Evolutionary conservation across 2,888 invertebrate genomes (phyloP).

Genomic region (Rotaria sp.): DNA sequence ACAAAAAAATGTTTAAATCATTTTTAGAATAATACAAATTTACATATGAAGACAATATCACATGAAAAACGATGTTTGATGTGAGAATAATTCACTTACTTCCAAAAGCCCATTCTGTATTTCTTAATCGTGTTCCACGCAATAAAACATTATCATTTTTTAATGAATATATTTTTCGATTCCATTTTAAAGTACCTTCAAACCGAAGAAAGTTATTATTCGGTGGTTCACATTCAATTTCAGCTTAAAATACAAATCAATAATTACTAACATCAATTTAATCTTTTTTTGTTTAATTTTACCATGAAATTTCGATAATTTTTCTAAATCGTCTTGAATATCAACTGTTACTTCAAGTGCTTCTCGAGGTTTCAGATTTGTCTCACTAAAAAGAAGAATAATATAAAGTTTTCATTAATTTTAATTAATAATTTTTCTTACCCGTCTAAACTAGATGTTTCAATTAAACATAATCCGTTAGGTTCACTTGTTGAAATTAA

Average conservation of each 20-base stretch:
- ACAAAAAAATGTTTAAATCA: too few species aligned
- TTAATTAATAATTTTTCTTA: not conserved
- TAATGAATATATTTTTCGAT: constrained; percentile 64
- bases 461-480: constrained; percentile 96
- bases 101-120: constrained; percentile 55
- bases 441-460: constrained; percentile 97
- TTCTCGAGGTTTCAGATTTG: constrained; percentile 94
- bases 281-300: not conserved
- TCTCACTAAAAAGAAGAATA: constrained; percentile 77
- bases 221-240: constrained; percentile 86
- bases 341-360: constrained; percentile 85
- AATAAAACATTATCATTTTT: constrained; percentile 94
- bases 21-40: too few species aligned
- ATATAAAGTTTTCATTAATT: not conserved
- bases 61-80: too few species aligned
- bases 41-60: too few species aligned
- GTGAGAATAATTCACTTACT: not conserved
- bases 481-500: constrained; percentile 92
- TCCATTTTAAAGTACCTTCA: constrained; percentile 73
- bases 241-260: constrained; percentile 55
- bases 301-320: constrained; percentile 55
- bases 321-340: constrained; percentile 77
- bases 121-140: constrained; percentile 86
- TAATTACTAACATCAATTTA: not conserved
- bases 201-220: constrained; percentile 96